phyloP scores from a whole-genome alignment of 2,888 invertebrate species.

The Cephus runcator region DNA sequence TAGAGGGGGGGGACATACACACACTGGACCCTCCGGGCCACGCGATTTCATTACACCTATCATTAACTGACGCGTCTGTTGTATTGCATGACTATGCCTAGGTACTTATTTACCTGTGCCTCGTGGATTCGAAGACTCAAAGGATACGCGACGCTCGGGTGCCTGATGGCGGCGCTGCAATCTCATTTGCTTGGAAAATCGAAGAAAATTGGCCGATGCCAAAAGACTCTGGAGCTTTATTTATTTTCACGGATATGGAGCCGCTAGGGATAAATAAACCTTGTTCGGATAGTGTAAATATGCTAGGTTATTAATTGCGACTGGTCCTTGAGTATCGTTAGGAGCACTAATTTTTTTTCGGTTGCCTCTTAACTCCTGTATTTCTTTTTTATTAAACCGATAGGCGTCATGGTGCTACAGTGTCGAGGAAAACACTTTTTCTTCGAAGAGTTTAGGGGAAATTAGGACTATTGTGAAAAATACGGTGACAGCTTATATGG shows the following conservation, averaged over 20 bases:
- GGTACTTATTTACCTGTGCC: background rate
- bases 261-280: background rate
- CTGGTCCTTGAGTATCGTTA: background rate
- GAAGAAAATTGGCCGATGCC: background rate
- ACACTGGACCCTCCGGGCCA: constrained; percentile 45
- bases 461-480: background rate
- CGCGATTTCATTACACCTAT: constrained; percentile 54
- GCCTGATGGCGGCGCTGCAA: background rate
- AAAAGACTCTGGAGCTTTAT: background rate
- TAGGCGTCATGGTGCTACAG: background rate
- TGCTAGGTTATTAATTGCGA: background rate
- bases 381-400: background rate
- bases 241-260: background rate
- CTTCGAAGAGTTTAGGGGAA: background rate
- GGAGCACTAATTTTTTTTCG: background rate
- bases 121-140: background rate
- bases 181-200: background rate
- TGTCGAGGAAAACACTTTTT: background rate
- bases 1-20: background rate
- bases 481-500: background rate
- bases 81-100: background rate
- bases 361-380: background rate
- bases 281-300: background rate
- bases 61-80: background rate
- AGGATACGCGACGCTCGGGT: background rate